Evolutionary conservation across 2,113 vertebrate species (phyloP).

Genomic region (Oreochromis aureus): DNA sequence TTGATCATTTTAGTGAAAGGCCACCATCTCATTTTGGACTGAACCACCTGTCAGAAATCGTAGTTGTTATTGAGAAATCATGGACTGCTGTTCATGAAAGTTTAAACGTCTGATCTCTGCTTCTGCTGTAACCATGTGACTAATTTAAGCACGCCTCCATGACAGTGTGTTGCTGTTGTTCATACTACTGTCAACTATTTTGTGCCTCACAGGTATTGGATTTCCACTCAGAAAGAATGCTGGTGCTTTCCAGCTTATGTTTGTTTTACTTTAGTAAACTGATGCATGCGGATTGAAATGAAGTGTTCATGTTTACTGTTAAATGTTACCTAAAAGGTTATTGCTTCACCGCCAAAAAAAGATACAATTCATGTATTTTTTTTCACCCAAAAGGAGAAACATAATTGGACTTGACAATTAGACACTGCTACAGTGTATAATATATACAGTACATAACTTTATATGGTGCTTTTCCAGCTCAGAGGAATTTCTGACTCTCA

Average conservation of each 20-base stretch:
- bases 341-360: not conserved
- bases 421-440: not conserved
- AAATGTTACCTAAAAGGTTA: not conserved
- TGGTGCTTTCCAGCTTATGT: not conserved
- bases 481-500: not conserved
- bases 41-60: not conserved
- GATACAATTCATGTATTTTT: not conserved
- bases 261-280: not conserved
- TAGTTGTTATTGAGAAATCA: not conserved
- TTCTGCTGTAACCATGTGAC: conserved; percentile 4
- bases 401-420: not conserved
- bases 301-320: not conserved
- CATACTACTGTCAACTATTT: not conserved
- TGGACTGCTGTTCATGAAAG: not conserved
- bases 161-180: not conserved
- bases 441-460: not conserved
- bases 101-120: not conserved
- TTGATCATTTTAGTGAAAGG: not conserved
- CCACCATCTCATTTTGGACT: not conserved
- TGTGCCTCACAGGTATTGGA: conserved; percentile 1
- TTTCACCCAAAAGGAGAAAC: not conserved
- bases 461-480: not conserved
- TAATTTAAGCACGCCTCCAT: not conserved
- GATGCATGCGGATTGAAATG: not conserved
- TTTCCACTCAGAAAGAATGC: not conserved